These are phyloP conservation scores for Proisotoma minuta DNA, from an alignment of 2,888 invertebrate species.

Conservation along the genomic window DNA sequence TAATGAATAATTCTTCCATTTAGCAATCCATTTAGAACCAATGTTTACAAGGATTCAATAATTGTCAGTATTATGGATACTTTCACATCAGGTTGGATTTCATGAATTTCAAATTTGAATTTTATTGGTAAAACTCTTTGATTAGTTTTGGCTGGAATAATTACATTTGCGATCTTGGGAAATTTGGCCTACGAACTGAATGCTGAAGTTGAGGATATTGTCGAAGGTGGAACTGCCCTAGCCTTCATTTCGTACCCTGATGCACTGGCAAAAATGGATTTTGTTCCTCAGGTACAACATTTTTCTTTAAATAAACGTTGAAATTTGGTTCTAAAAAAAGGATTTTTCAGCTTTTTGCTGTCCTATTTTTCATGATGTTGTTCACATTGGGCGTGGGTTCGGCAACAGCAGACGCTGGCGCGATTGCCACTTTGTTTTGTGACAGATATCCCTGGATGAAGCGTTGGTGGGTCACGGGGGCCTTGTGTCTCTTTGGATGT, in stretches of 20 bases:
- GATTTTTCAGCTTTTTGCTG: conserved; percentile 63
- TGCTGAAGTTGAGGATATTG: conserved; percentile 60
- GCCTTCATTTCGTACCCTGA: conserved; percentile 83
- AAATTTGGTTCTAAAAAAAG: too few relatives aligned
- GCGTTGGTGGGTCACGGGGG: conserved; percentile 60
- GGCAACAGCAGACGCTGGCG: conserved; percentile 65
- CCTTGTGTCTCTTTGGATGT: conserved; percentile 59
- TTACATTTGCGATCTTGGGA: conserved; percentile 71
- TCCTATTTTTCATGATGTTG: conserved; percentile 79
- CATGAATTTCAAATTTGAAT: too few relatives aligned
- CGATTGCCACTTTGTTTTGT: conserved; percentile 63
- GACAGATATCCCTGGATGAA: conserved; percentile 63
- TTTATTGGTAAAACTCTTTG: too few relatives aligned
- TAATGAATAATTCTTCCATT: not conserved
- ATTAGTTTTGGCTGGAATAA: conserved; percentile 72
- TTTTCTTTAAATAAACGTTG: not conserved
- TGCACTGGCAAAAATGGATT: conserved; percentile 69
- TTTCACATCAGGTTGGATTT: too few relatives aligned
- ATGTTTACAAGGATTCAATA: conserved; percentile 63
- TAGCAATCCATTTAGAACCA: not conserved
- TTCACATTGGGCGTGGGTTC: conserved; percentile 72
- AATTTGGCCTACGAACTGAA: conserved; percentile 65
- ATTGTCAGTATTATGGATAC: conserved; percentile 77
- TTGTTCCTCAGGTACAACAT: conserved; percentile 63
- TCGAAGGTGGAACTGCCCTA: conserved; percentile 66